A percentile compares a stretch with the other conserved stretches of the same genome.
These are phyloP conservation scores for Homarus americanus DNA, from an alignment of 1,140 invertebrate genomes.

Conservation along the genomic window DNA sequence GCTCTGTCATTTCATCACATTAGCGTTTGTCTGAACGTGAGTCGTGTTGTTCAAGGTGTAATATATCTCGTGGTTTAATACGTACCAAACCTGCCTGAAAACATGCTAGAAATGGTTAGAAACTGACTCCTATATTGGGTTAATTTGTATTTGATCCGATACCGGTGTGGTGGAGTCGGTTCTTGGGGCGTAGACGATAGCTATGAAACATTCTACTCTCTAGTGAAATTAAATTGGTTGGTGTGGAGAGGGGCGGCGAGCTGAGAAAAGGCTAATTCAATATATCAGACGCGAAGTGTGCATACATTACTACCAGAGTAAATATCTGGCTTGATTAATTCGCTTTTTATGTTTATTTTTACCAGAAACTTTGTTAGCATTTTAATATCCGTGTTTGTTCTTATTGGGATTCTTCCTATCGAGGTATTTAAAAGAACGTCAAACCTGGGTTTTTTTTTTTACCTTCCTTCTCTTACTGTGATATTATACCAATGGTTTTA, in stretches of 20 bases:
- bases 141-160: too few relatives aligned
- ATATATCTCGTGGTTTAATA: too few relatives aligned
- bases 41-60: too few relatives aligned
- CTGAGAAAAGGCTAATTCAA: slow-evolving; percentile 74
- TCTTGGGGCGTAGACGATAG: slow-evolving; percentile 52
- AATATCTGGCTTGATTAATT: slow-evolving; percentile 70
- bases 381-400: slow-evolving; percentile 69
- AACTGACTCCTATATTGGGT: too few relatives aligned
- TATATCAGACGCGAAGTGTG: slow-evolving; percentile 70
- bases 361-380: slow-evolving; percentile 57
- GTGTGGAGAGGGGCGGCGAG: not conserved
- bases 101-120: too few relatives aligned
- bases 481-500: too few relatives aligned
- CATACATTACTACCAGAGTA: slow-evolving; percentile 65
- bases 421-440: slow-evolving; percentile 39
- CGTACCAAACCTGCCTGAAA: too few relatives aligned
- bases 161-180: too few relatives aligned
- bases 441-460: slow-evolving; percentile 8
- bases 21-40: not conserved
- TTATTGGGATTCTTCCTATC: slow-evolving; percentile 65
- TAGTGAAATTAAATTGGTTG: slow-evolving; percentile 55
- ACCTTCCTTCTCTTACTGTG: not conserved
- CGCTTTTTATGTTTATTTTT: slow-evolving; percentile 71
- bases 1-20: not conserved
- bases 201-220: slow-evolving; percentile 52